Evolutionary conservation across 2,113 vertebrate species (phyloP).

Genomic region (Petromus typicus): DNA sequence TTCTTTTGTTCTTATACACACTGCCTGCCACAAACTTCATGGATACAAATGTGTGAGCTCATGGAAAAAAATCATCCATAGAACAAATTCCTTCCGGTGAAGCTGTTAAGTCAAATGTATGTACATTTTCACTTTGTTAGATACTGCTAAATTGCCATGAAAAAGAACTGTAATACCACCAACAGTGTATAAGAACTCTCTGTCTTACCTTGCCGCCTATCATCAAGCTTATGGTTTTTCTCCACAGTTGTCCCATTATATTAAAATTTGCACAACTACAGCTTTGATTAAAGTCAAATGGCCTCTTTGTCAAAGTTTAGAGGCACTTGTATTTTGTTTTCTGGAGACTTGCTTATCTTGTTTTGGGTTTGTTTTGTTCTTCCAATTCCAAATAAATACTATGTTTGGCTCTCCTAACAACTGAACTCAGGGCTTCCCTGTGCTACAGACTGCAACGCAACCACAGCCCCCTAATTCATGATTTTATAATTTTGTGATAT

Average conservation of each 20-base stretch:
- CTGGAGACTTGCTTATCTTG: not conserved
- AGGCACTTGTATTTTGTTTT: not conserved
- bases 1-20: constrained; percentile 35
- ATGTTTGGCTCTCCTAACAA: not conserved
- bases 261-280: not conserved
- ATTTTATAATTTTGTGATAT: not conserved
- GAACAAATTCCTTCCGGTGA: not conserved
- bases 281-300: not conserved
- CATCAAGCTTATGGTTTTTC: not conserved
- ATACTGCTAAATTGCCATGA: not conserved
- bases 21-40: not conserved
- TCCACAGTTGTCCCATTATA: not conserved
- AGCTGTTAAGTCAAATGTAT: not conserved
- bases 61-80: not conserved
- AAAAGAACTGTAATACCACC: not conserved
- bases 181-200: not conserved
- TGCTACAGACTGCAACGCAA: too few relatives aligned
- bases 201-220: not conserved
- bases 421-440: too few relatives aligned
- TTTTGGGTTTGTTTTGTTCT: not conserved
- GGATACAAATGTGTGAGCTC: not conserved
- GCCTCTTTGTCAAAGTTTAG: not conserved
- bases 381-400: not conserved
- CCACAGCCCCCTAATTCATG: not conserved
- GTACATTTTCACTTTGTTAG: not conserved